Evolutionary conservation across 2,113 vertebrate species (phyloP).

Genomic region (Equus przewalskii): DNA sequence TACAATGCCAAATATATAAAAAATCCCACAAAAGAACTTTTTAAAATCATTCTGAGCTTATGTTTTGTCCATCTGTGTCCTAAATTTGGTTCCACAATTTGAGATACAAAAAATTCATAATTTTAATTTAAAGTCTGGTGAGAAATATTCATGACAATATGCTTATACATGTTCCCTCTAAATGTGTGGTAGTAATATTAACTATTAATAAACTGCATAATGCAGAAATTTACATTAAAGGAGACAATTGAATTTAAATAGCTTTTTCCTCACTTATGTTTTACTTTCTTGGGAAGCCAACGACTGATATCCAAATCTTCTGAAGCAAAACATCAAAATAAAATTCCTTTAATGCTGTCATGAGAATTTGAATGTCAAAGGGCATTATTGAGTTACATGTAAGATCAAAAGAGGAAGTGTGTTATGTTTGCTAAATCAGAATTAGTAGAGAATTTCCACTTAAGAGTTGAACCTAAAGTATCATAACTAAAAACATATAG

Average conservation of each 20-base stretch:
- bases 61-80: slow-evolving; percentile 64
- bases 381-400: slow-evolving; percentile 71
- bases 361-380: slow-evolving; percentile 68
- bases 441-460: slow-evolving; percentile 52
- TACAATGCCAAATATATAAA: slow-evolving; percentile 42
- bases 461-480: slow-evolving; percentile 44
- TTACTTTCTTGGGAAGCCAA: background rate
- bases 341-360: slow-evolving; percentile 34
- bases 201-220: slow-evolving; percentile 36
- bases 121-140: slow-evolving; percentile 65
- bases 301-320: background rate
- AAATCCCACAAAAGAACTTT: slow-evolving; percentile 8
- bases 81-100: slow-evolving; percentile 64
- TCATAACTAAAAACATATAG: slow-evolving; percentile 59
- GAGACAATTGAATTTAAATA: slow-evolving; percentile 44
- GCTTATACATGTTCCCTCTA: background rate
- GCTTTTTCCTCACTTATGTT: background rate
- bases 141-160: slow-evolving; percentile 66
- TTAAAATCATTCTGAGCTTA: slow-evolving; percentile 35
- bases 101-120: slow-evolving; percentile 46
- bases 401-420: slow-evolving; percentile 71
- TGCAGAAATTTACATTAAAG: slow-evolving; percentile 34
- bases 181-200: slow-evolving; percentile 49
- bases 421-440: slow-evolving; percentile 66
- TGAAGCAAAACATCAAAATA: slow-evolving; percentile 10